Percentiles rank a stretch among this genome's conserved stretches.
These are phyloP conservation scores for Cololabis saira DNA, from an alignment of 2,113 vertebrate genomes.

Conservation along the genomic window DNA sequence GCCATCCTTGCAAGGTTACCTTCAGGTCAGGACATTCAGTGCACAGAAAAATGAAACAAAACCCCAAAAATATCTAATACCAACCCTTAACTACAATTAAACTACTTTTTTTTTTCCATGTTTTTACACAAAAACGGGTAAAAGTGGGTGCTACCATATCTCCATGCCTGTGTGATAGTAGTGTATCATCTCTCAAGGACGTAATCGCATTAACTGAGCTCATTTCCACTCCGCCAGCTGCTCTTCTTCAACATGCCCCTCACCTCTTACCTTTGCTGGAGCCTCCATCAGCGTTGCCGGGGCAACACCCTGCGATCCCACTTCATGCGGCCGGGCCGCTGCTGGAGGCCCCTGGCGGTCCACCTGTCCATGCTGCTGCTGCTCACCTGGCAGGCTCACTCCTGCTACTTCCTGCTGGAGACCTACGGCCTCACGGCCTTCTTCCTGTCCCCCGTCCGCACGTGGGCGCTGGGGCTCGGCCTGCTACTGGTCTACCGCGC, in stretches of 20 bases:
- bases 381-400: slow-evolving; percentile 90
- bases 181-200: too few relatives aligned
- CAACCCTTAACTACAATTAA: too few relatives aligned
- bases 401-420: slow-evolving; percentile 89
- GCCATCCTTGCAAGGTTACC: too few relatives aligned
- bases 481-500: slow-evolving; percentile 83
- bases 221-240: slow-evolving; percentile 79
- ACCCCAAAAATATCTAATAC: too few relatives aligned
- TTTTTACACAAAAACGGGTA: too few relatives aligned
- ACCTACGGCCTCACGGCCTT: slow-evolving; percentile 90
- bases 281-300: slow-evolving; percentile 86
- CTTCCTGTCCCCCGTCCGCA: slow-evolving; percentile 90
- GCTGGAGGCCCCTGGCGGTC: slow-evolving; percentile 66
- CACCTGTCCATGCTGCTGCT: slow-evolving; percentile 86
- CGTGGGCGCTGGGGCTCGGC: slow-evolving; percentile 86
- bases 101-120: too few relatives aligned
- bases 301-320: slow-evolving; percentile 90
- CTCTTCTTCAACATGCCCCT: slow-evolving; percentile 94
- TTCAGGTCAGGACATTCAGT: too few relatives aligned
- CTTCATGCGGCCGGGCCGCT: slow-evolving; percentile 71
- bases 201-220: neutral
- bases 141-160: too few relatives aligned
- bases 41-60: too few relatives aligned
- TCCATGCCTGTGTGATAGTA: too few relatives aligned
- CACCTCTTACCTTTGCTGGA: slow-evolving; percentile 93